Base-by-base conservation (phyloP, 2,113 vertebrate genomes). In the Varanus komodoensis region DNA sequence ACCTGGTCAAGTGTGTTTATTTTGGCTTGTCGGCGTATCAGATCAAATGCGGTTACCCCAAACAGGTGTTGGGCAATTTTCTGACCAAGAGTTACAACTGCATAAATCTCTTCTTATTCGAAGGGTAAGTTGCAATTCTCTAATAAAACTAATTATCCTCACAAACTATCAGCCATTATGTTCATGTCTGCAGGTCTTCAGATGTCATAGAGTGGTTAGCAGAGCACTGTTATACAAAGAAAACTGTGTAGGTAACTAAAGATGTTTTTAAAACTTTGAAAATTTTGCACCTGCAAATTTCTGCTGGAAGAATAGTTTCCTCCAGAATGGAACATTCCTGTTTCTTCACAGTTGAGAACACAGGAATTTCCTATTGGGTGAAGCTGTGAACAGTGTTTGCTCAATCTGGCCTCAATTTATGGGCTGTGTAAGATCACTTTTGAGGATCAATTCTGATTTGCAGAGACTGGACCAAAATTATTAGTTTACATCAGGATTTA, bases 61-160 rank as follows among this genome's bases (percentile, higher is more conserved):
- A 96, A 86, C 89, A 92, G 1, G 97, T 97, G 88, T 95, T 96
- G 3, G 97, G 97, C 29, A 97, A 96, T 73, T 97, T 97, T 90
- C 96, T 97, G 90, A 98, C 97, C 21, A 97, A 97, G 92, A 96
- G 96, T 90, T 97, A 96, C 94, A 98, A 97, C 89, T 96, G 96
- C 89, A 74, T 97, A 84, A 97, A 97, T 93, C 97, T 97, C 32
- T 96, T 97, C 90, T 95, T 97, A 21, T 97, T 98, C 82, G 97
- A 96, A 87, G 97, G 97, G 96, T 97, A 85, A 92, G 95, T 14
- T 7, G 50, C 19, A 3, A 17, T 44, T 87, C 1, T 29, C 17
- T 6, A 88, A 6, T 8, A 54, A 32, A 54, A 0, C 17, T 23
- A 34, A 52, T n/a, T 4, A 4, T 52, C 52, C 25, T 1, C 4